Evolutionary conservation across 1,140 invertebrate genomes (phyloP), one percentile per base, ranked within the genome.

Genomic region (Drosophila prosaltans): DNA sequence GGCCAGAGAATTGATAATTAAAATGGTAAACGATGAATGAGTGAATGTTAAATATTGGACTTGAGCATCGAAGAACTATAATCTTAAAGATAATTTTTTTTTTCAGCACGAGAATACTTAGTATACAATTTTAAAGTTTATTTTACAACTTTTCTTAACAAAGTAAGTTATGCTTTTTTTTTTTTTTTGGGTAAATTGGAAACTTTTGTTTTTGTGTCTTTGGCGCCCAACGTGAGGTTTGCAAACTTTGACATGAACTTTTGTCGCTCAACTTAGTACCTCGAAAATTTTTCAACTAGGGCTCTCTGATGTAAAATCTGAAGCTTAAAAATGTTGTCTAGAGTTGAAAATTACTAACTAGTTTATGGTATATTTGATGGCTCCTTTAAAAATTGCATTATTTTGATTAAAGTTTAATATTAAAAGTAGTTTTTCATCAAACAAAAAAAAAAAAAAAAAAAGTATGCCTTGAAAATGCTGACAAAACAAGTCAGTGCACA

Each of bases 1-100:
- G 6, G 43, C 26, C 69, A 59, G 62, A 36, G 55, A 72, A 76
- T 72, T 68, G 72, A 24, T 77, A 80, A 79, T 82, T 78, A 81
- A 81, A 78, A 81, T 62, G 73, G 64, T 51, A 64, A 66, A 64
- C 43, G 60, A 11, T 43, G 60, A 26, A 45, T 7, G 43, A 57
- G 26, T 51, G 24, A 24, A 51, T 51, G 45, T 51, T 26, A 7
- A 26, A 10, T 48, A 21, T 7, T 8, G 16, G 16, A 21, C 43
- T 48, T 48, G 2, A 8, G 16, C 6, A 36, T 36, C 6, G 32
- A 36, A 6, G 8, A 48, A 48, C 45, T 48, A 51, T 1, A 51
- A 51, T 26, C 45, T 10, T 10, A 4, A 26, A 51, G 45, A 2
- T 21, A 0, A 45, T 21, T 0, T 5, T 30, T 3, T 2, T 4